Conservation (phyloP, 2,888 invertebrate species). For the Pachymerium ferrugineum region DNA sequence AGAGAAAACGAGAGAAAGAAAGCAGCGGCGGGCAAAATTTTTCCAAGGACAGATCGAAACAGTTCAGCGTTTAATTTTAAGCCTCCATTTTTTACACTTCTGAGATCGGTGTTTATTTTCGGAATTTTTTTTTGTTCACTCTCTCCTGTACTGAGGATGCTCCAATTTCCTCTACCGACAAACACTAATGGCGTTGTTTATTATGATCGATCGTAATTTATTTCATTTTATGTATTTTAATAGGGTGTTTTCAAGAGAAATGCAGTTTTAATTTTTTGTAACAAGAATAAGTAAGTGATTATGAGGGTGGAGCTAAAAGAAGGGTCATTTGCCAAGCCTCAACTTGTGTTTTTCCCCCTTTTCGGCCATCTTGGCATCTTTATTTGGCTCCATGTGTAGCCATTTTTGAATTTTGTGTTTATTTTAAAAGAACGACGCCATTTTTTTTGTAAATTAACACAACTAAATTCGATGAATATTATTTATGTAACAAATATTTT, state of each 20-base stretch:
- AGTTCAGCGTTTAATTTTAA: neutral
- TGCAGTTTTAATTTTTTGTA: too few species aligned
- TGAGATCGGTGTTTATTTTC: neutral
- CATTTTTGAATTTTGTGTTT: neutral
- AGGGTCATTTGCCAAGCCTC: neutral
- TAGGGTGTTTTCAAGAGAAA: too few species aligned
- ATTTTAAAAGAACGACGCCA: too few species aligned
- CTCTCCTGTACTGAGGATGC: too few species aligned
- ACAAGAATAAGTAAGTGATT: neutral
- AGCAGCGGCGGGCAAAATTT: neutral
- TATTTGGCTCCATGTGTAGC: neutral
- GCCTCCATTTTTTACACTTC: neutral
- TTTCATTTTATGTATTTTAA: too few species aligned
- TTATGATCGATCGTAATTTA: too few species aligned
- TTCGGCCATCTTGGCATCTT: constrained; percentile 8
- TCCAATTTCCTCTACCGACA: too few species aligned
- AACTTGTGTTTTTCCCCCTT: too few species aligned
- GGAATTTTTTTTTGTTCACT: neutral
- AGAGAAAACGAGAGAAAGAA: neutral
- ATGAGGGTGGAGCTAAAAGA: neutral
- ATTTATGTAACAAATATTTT: too few species aligned
- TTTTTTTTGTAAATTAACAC: too few species aligned
- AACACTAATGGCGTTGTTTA: too few species aligned
- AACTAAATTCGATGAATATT: too few species aligned
- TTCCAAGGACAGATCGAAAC: neutral